Conservation (phyloP, 2,797 vertebrate species). For the Setipinna tenuifilis region DNA sequence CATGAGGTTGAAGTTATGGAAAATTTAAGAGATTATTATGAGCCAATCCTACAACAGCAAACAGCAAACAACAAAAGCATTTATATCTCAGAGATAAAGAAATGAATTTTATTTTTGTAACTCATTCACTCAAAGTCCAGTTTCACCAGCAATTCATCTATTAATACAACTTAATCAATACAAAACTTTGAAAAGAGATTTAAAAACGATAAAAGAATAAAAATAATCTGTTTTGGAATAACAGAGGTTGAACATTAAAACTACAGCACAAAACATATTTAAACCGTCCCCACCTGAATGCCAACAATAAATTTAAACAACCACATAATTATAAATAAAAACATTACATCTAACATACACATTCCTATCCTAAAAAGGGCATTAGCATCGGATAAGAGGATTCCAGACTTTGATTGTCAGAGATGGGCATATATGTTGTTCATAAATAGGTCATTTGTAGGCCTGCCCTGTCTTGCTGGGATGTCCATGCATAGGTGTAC, state of each 20-base stretch:
- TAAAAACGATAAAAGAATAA: background rate
- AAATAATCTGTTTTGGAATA: background rate
- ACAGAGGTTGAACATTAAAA: background rate
- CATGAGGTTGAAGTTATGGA: background rate
- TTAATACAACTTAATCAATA: background rate
- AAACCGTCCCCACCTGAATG: background rate
- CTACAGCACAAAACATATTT: conserved; percentile 16
- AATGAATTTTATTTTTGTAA: background rate
- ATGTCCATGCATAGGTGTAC: conserved; percentile 10
- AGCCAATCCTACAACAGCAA: background rate
- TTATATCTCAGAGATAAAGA: conserved; percentile 1
- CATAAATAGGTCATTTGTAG: background rate
- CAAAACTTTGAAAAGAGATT: background rate
- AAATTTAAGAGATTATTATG: background rate
- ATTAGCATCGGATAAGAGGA: conserved; percentile 6
- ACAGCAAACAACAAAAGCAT: background rate
- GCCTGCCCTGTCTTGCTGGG: background rate
- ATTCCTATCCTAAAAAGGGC: background rate
- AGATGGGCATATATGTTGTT: conserved; percentile 6
- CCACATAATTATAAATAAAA: conserved; percentile 12
- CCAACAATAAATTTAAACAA: background rate
- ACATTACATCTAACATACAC: conserved; percentile 6
- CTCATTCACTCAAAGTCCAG: conserved; percentile 7
- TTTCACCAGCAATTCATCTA: background rate
- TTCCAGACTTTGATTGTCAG: conserved; percentile 23